These are phyloP conservation scores for Drosophila kanekoi DNA, from an alignment of 2,888 invertebrate species.

Conservation along the genomic window DNA sequence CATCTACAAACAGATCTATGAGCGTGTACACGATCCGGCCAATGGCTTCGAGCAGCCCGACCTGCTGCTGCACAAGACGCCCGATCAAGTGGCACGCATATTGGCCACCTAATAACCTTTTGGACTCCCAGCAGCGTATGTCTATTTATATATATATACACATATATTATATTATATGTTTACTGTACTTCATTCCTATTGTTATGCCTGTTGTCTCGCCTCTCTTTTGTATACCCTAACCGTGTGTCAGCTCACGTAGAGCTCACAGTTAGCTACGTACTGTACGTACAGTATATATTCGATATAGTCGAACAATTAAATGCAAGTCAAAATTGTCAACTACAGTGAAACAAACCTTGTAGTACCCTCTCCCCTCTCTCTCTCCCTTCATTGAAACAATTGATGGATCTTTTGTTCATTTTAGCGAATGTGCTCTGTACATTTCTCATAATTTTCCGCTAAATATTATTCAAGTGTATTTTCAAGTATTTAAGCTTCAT, in stretches of 20 bases:
- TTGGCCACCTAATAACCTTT: constrained; percentile 67
- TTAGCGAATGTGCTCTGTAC: not conserved
- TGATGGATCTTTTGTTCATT: not conserved
- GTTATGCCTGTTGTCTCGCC: not conserved
- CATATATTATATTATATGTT: constrained; percentile 7
- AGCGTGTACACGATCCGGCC: constrained; percentile 89
- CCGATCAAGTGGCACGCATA: constrained; percentile 88
- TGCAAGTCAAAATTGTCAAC: not conserved
- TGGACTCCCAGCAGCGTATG: constrained; percentile 1
- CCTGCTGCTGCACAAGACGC: constrained; percentile 90
- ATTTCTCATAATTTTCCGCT: not conserved
- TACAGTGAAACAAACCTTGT: not conserved
- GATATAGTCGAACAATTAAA: no score
- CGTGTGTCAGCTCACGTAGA: not conserved
- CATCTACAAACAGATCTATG: constrained; percentile 94
- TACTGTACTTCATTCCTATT: constrained; percentile 6
- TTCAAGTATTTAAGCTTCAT: constrained; percentile 27
- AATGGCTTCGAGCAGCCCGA: constrained; percentile 90
- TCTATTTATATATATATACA: not conserved
- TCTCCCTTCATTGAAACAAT: not conserved
- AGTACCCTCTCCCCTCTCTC: no score
- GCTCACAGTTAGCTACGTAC: not conserved
- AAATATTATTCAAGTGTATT: constrained; percentile 20
- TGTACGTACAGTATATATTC: not conserved
- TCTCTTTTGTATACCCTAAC: not conserved